A percentile compares a stretch with the other conserved stretches of the same genome.
Conservation (phyloP, 2,113 vertebrate species). For the Andinoacara biseriatus region DNA sequence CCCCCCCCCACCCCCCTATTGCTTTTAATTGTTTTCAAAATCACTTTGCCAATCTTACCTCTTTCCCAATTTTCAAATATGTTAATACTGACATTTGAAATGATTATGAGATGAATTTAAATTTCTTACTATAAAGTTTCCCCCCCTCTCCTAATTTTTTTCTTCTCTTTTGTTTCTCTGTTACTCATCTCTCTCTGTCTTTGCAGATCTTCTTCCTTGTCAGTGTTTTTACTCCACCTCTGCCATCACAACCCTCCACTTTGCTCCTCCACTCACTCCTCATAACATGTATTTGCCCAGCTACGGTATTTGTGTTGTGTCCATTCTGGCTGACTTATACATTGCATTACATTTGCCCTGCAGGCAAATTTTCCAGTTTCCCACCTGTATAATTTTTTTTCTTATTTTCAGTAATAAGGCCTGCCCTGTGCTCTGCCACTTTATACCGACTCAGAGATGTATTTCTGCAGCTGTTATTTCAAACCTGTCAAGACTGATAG, state of each 20-base stretch:
- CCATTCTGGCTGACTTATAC: background rate
- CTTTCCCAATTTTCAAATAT: background rate
- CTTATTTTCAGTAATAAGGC: background rate
- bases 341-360: background rate
- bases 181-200: background rate
- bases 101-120: background rate
- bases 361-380: background rate
- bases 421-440: background rate
- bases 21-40: constrained; percentile 11
- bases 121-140: background rate
- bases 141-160: background rate
- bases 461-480: background rate
- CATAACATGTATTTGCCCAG: background rate
- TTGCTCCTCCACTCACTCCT: background rate
- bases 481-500: background rate
- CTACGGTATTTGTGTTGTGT: background rate
- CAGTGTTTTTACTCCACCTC: background rate
- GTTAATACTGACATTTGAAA: background rate
- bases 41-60: background rate
- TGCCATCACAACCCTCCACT: background rate
- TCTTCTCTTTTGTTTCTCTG: background rate
- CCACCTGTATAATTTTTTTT: background rate
- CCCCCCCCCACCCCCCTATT: constrained; percentile 39
- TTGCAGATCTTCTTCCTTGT: background rate
- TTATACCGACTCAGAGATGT: background rate